Evolutionary conservation across 2,797 vertebrate genomes (phyloP), one percentile per base, ranked within the genome.

Genomic region (Oophaga sylvatica): DNA sequence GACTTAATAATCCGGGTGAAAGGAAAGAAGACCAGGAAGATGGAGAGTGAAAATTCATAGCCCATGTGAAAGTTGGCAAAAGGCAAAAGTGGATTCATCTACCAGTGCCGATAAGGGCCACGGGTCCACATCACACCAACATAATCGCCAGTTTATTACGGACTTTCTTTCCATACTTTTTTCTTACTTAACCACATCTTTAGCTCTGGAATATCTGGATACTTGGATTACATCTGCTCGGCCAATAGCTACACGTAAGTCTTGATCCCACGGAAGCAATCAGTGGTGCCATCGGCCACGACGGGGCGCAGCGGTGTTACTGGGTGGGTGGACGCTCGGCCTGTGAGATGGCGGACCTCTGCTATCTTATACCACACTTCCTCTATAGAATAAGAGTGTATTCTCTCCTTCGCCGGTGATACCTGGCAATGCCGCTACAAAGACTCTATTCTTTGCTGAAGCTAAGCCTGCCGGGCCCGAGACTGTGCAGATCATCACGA

Each of bases 381-480:
- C 45, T 60, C 35, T 41, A 26, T 7, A 22, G 68, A 84, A 75
- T 84, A 31, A n/a, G 31, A n/a, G 20, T 5, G 13, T 48, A 29
- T 75, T 35, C 62, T 84, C 68, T 60, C 20, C 11, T 22, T 59
- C 17, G 2, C 70, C 15, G 12, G 48, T 48, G 57, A 6, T 76
- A 84, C 70, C 59, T 12, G 59, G 22, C 9, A 53, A 20, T 63
- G 31, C 22, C 20, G 17, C 20, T 22, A 84, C 82, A 84, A 84
- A 84, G 70, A 41, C 70, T n/a, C 35, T 45, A 48, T 84, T 84
- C 29, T 73, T 75, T 73, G 19, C 68, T n/a, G 68, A 35, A 45
- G 19, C 60, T 60, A 31, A 17, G 45, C 26, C 83, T 84, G 57
- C 29, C 56, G 62, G 71, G 60, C 31, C 59, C 20, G 35, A 63